These are phyloP conservation scores for Peromyscus melanophrys DNA, from an alignment of 2,797 vertebrate genomes.

Conservation along the genomic window DNA sequence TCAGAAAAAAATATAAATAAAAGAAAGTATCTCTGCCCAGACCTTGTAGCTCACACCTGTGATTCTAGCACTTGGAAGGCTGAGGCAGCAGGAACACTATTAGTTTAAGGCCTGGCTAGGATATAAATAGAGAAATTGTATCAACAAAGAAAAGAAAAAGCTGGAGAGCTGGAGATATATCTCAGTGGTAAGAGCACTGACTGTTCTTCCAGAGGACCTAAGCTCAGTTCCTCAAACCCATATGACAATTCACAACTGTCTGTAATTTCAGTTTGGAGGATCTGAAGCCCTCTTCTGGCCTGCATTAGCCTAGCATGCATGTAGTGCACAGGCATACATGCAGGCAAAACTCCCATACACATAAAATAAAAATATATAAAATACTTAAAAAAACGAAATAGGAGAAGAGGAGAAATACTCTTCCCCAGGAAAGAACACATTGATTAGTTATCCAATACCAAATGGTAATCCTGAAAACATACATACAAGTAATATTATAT, in stretches of 20 bases:
- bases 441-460: neutral
- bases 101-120: neutral
- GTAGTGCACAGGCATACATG: neutral
- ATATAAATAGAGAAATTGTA: neutral
- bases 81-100: neutral
- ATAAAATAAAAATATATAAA: neutral
- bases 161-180: neutral
- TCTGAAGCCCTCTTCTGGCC: neutral
- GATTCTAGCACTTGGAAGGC: neutral
- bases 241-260: neutral
- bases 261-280: neutral
- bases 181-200: neutral
- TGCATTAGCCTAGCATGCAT: neutral
- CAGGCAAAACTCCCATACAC: neutral
- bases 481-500: neutral
- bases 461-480: neutral
- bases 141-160: neutral
- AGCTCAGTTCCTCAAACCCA: neutral
- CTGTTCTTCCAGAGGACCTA: neutral
- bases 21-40: neutral
- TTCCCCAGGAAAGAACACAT: neutral
- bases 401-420: neutral
- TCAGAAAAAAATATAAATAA: conserved; percentile 28
- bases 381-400: neutral
- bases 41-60: neutral